Evolutionary conservation across 2,113 vertebrate genomes (phyloP).

Genomic region (Plectropomus leopardus): DNA sequence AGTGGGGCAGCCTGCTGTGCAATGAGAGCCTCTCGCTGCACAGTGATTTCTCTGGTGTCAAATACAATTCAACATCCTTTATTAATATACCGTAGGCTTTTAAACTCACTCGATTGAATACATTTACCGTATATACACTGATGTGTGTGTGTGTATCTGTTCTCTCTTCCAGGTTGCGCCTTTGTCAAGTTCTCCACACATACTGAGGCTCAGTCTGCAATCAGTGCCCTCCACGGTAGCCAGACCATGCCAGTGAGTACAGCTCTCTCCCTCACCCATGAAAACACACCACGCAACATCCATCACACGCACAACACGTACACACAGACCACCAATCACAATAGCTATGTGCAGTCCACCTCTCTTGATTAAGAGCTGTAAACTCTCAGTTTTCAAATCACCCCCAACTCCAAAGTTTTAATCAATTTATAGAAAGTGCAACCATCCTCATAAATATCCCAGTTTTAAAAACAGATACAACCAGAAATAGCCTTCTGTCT

Average conservation of each 20-base stretch:
- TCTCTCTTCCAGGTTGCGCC: conserved; percentile 92
- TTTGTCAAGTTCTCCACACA: conserved; percentile 99
- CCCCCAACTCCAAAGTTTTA: conserved; percentile 31
- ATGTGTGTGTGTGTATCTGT: conserved; percentile 35
- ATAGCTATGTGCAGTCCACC: conserved; percentile 1
- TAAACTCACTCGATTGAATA: conserved; percentile 55
- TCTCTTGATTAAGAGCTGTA: conserved; percentile 16
- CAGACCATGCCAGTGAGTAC: conserved; percentile 99
- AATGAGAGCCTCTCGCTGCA: conserved; percentile 62
- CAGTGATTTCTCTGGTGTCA: conserved; percentile 66
- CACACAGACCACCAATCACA: conserved; percentile 5
- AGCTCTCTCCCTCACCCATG: conserved; percentile 10
- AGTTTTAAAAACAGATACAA: conserved; percentile 48
- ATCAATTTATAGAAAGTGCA: conserved; percentile 38
- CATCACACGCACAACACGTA: conserved; percentile 6
- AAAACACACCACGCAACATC: background rate
- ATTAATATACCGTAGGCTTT: conserved; percentile 58
- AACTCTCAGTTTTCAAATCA: conserved; percentile 12
- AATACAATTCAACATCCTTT: conserved; percentile 65
- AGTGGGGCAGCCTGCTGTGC: conserved; percentile 75
- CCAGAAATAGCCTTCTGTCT: conserved; percentile 59
- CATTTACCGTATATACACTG: conserved; percentile 37
- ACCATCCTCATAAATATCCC: conserved; percentile 44
- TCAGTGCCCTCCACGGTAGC: conserved; percentile 97
- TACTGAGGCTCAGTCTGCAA: conserved; percentile 97